Percentiles rank a stretch among this genome's conserved stretches.
These are phyloP conservation scores for Oxygymnocypris stewartii DNA, from an alignment of 2,113 vertebrate genomes.

Conservation along the genomic window DNA sequence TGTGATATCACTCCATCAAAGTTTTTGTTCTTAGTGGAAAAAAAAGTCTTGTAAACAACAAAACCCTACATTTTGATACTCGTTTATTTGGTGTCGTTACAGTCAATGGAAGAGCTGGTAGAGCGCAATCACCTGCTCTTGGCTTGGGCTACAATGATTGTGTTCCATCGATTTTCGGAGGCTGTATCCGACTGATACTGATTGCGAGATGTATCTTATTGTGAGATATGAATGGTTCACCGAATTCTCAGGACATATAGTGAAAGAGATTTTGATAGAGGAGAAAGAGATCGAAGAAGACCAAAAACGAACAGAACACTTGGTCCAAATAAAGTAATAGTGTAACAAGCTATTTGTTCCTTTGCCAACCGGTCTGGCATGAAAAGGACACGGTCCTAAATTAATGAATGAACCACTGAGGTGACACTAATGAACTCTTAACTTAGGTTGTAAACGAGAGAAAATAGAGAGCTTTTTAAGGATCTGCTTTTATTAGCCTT, in stretches of 20 bases:
- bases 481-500: slow-evolving; percentile 66
- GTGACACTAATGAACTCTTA: slow-evolving; percentile 71
- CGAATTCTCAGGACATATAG: slow-evolving; percentile 31
- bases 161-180: slow-evolving; percentile 34
- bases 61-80: neutral
- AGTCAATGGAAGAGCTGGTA: slow-evolving; percentile 1
- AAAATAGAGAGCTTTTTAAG: slow-evolving; percentile 67
- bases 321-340: slow-evolving; percentile 67
- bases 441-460: slow-evolving; percentile 63
- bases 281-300: slow-evolving; percentile 47
- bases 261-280: slow-evolving; percentile 58
- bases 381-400: slow-evolving; percentile 65
- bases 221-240: slow-evolving; percentile 26
- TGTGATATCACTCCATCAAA: slow-evolving; percentile 3
- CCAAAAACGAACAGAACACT: slow-evolving; percentile 49
- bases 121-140: neutral
- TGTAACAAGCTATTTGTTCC: slow-evolving; percentile 70
- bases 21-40: neutral
- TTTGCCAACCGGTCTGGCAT: slow-evolving; percentile 65
- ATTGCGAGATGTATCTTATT: slow-evolving; percentile 35
- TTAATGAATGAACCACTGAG: slow-evolving; percentile 68
- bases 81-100: slow-evolving; percentile 15
- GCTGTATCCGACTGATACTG: neutral
- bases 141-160: slow-evolving; percentile 5
- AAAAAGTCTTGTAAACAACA: neutral